These are phyloP conservation scores for Spheniscus humboldti DNA, from an alignment of 2,797 vertebrate species.

Conservation along the genomic window DNA sequence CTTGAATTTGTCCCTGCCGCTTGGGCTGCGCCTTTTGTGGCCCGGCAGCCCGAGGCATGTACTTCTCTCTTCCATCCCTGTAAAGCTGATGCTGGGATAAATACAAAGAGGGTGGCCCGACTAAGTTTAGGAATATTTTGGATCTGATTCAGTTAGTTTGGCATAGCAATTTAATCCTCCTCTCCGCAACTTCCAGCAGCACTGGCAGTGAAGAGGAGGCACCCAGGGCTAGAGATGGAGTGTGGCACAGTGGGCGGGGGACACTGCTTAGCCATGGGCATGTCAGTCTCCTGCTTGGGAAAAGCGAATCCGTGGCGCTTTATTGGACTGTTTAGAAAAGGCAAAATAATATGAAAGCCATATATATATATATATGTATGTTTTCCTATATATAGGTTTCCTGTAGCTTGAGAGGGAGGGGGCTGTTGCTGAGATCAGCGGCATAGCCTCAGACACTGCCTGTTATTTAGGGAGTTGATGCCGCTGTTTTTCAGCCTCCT, in stretches of 20 bases:
- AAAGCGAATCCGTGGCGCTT: neutral
- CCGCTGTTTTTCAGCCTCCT: neutral
- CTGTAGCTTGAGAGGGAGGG: neutral
- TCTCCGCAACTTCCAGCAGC: neutral
- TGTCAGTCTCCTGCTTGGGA: neutral
- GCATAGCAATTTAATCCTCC: neutral
- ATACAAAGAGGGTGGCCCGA: neutral
- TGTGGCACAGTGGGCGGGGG: neutral
- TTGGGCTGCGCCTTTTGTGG: conserved; percentile 16
- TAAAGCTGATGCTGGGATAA: neutral
- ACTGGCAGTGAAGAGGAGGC: neutral
- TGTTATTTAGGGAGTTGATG: neutral
- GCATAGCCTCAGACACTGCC: neutral
- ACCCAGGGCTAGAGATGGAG: neutral
- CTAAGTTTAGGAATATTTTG: conserved; percentile 1
- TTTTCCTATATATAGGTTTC: neutral
- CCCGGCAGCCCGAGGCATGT: neutral
- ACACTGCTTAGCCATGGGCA: neutral
- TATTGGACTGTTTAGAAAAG: neutral
- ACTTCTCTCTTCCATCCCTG: neutral
- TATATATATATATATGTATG: neutral
- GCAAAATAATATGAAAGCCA: neutral
- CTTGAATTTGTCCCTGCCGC: neutral
- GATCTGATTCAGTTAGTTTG: conserved; percentile 34
- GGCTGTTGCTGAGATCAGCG: neutral